Conservation (phyloP, 2,113 vertebrate species). For the Bos javanicus region DNA sequence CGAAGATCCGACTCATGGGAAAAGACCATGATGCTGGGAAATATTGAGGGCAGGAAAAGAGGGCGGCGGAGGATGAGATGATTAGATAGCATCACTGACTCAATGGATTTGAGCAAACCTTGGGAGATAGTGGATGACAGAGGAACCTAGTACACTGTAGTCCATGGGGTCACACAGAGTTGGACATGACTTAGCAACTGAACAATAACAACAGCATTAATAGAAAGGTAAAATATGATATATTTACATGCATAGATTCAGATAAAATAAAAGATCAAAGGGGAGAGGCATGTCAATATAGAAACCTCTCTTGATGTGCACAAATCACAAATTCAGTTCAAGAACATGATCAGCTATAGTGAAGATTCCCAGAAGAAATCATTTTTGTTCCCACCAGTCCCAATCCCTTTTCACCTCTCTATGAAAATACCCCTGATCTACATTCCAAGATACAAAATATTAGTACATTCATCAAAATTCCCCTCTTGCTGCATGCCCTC, state of each 20-base stretch:
- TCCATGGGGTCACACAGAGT: not conserved
- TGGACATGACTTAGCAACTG: not conserved
- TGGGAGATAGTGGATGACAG: not conserved
- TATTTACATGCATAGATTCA: not conserved
- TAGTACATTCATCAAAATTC: conserved; percentile 50
- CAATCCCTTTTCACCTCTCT: not conserved
- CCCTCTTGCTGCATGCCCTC: conserved; percentile 43
- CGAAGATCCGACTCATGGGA: not conserved
- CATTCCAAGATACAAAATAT: conserved; percentile 52
- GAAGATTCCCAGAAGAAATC: not conserved
- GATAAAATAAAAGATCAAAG: not conserved
- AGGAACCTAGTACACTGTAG: not conserved
- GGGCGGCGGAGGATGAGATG: not conserved
- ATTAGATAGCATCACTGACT: not conserved
- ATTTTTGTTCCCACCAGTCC: not conserved
- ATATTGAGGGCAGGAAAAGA: not conserved
- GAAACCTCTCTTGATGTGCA: not conserved
- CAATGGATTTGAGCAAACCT: not conserved
- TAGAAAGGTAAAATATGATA: not conserved
- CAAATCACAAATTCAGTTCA: not conserved
- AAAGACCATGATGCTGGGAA: not conserved
- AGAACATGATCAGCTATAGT: not conserved
- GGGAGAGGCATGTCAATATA: not conserved
- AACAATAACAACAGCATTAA: not conserved
- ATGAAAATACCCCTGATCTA: conserved; percentile 39